Evolutionary conservation across 2,113 vertebrate genomes (phyloP), one percentile per base, ranked within the genome.

Genomic region (Salvelinus namaycush): DNA sequence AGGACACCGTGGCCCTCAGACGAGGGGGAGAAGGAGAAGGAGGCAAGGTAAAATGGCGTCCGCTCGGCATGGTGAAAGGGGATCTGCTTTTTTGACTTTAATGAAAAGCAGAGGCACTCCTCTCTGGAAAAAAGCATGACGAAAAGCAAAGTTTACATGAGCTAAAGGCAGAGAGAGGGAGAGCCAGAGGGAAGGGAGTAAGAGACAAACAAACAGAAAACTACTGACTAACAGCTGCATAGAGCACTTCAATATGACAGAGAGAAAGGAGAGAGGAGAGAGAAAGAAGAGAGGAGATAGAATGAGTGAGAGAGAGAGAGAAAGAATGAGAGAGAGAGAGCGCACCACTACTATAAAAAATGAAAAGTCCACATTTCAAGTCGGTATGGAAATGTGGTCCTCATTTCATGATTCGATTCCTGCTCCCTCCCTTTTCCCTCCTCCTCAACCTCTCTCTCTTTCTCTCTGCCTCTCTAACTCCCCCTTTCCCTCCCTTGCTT

Each of bases 351-450:
- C 8, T 24, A 64, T 70, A 72, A 84, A 86, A 89, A 91, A 89
- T 86, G 88, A 87, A 91, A 90, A 86, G 87, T 88, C 87, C 81
- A 76, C 81, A 87, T 89, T 92, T 89, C 69, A 85, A 78, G 59
- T 75, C 76, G 70, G 87, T 82, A 84, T 89, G 89, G 88, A 92
- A 92, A 93, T 90, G 89, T 90, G 92, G 84, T 90, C 84, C 90
- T 92, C 91, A 89, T 93, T 92, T 94, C 89, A 93, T 91, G 91
- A 93, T 90, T 93, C 87, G 91, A 72, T 88, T 90, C 89, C 87
- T 70, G 48, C 86, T 82, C 85, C 86, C 82, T 70, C 68, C 72
- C 3, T 77, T 76, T 83, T n/a, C 49, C 51, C 29, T 73, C 66
- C 11, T 44, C 39, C 83, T 81, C 83, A 79, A 77, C 34, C 31